A percentile compares a stretch with the other conserved stretches of the same genome.
These are phyloP conservation scores for Quadroppia sp. DNA, from an alignment of 2,888 invertebrate species.

Conservation along the genomic window DNA sequence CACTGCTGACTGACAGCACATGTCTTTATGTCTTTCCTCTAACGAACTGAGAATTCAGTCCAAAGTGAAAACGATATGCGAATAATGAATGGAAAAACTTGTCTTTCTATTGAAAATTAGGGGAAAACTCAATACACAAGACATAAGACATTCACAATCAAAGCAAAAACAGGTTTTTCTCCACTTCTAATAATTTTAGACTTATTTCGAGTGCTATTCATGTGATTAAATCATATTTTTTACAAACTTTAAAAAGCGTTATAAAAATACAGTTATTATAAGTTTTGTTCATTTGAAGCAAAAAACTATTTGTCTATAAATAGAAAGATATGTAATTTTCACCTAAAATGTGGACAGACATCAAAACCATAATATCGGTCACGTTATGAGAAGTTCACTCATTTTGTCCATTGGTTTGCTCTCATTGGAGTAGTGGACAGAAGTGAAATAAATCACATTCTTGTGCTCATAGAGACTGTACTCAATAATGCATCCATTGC, in stretches of 20 bases:
- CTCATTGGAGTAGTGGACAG: no score
- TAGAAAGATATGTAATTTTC: no score
- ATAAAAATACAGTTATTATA: not conserved
- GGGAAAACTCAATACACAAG: not conserved
- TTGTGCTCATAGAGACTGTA: no score
- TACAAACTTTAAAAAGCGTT: not conserved
- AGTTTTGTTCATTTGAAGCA: not conserved
- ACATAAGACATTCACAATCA: not conserved
- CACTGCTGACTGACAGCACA: conserved; percentile 7
- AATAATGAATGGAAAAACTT: not conserved
- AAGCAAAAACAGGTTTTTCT: not conserved
- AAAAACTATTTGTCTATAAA: no score
- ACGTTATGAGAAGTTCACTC: no score
- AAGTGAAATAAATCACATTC: no score
- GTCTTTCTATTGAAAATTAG: conserved; percentile 12
- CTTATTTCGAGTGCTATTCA: not conserved
- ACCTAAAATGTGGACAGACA: no score
- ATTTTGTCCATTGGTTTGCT: no score
- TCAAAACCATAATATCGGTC: no score
- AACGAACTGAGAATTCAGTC: conserved; percentile 7
- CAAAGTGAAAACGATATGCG: conserved; percentile 1
- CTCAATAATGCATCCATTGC: no score
- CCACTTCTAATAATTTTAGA: not conserved
- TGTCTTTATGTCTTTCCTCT: not conserved
- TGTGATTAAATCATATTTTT: not conserved